Percentiles rank a stretch among this genome's conserved stretches.
Conservation (phyloP, 2,888 invertebrate genomes). For the Dexiosoma caninum region DNA sequence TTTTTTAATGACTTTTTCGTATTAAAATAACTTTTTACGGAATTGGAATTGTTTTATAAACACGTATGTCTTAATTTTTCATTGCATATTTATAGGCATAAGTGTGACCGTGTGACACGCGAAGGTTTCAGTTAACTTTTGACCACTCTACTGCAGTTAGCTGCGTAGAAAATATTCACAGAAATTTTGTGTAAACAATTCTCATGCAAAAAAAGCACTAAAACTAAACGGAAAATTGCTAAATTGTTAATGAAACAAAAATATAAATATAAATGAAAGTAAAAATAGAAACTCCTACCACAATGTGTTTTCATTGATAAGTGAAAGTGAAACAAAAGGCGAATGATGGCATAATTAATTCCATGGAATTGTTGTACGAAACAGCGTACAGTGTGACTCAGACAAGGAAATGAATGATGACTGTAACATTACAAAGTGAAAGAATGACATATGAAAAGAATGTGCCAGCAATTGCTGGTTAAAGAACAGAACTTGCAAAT, state of each 20-base stretch:
- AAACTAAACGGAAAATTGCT: neutral
- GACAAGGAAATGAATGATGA: neutral
- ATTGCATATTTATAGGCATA: conserved; percentile 13
- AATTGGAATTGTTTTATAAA: neutral
- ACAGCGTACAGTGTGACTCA: conserved; percentile 2
- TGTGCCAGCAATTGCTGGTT: neutral
- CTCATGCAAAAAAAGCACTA: neutral
- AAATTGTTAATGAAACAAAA: too few species aligned
- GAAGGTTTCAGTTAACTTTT: conserved; percentile 52
- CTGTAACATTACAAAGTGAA: neutral
- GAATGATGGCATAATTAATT: conserved; percentile 45
- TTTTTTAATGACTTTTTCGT: neutral
- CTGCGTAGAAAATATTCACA: neutral
- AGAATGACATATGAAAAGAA: neutral
- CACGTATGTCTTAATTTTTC: neutral
- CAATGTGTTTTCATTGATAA: neutral
- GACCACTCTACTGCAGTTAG: conserved; percentile 32
- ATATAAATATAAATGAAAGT: neutral
- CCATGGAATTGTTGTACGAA: neutral
- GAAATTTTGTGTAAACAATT: neutral
- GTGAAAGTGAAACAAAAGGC: neutral
- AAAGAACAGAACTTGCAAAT: neutral
- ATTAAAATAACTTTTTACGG: neutral
- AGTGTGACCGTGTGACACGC: neutral
- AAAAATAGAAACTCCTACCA: neutral